A percentile compares a stretch with the other conserved stretches of the same genome.
phyloP scores from a whole-genome alignment of 2,888 invertebrate species.

The Odontocolon sp. region DNA sequence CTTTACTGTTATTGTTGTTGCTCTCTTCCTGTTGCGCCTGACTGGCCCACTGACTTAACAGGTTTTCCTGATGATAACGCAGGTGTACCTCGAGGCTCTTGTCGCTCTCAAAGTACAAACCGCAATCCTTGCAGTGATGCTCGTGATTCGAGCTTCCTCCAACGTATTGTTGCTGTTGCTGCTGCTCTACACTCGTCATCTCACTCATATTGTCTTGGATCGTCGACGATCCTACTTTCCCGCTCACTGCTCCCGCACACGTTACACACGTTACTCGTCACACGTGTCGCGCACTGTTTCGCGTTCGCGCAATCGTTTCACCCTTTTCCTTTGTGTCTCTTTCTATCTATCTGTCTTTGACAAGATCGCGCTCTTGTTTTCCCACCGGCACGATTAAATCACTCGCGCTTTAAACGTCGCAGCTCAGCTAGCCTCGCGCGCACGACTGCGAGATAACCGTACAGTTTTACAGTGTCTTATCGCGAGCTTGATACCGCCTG shows the following conservation, averaged over 20 bases:
- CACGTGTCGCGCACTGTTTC: neutral
- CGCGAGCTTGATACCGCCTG: no score
- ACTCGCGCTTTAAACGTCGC: slow-evolving; percentile 44
- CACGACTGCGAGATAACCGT: slow-evolving; percentile 26
- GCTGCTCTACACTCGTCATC: slow-evolving; percentile 80
- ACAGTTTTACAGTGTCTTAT: neutral
- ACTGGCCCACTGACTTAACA: slow-evolving; percentile 88
- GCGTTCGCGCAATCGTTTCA: neutral
- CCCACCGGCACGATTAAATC: slow-evolving; percentile 50
- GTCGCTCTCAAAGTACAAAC: slow-evolving; percentile 88
- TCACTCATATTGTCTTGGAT: slow-evolving; percentile 76
- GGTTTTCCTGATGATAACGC: slow-evolving; percentile 90
- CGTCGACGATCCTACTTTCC: slow-evolving; percentile 9
- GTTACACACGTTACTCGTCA: no score
- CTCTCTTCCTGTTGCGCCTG: slow-evolving; percentile 84
- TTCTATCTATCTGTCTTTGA: no score
- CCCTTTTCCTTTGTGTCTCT: neutral
- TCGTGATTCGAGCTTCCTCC: slow-evolving; percentile 80
- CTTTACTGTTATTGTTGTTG: slow-evolving; percentile 85
- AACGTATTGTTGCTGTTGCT: slow-evolving; percentile 67
- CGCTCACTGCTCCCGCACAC: no score
- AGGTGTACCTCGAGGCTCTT: slow-evolving; percentile 91
- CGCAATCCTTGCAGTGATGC: slow-evolving; percentile 89
- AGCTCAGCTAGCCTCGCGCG: slow-evolving; percentile 19
- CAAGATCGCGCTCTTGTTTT: neutral